Percentiles rank a stretch among this genome's conserved stretches.
Conservation (phyloP, 1,140 invertebrate species). For the Neotoxoptera formosana region DNA sequence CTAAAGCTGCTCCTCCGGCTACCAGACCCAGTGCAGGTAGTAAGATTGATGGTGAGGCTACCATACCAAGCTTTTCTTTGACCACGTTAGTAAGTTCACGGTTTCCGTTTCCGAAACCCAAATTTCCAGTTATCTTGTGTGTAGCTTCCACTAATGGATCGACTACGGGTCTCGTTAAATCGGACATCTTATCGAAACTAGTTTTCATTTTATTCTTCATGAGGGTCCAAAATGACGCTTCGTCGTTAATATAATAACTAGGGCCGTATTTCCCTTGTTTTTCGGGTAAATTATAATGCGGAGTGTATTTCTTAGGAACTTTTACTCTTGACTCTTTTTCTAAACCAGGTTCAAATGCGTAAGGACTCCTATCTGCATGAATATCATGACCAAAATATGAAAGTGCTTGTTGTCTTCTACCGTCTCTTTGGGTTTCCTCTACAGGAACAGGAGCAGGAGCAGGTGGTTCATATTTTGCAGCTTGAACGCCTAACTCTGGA, state of each 20-base stretch:
- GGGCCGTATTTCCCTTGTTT: constrained; percentile 40
- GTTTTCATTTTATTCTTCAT: constrained; percentile 75
- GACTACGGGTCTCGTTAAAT: constrained; percentile 74
- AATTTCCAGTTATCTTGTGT: constrained; percentile 77
- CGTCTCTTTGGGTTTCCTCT: constrained; percentile 61
- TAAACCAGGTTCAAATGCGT: constrained; percentile 63
- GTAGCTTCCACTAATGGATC: constrained; percentile 78
- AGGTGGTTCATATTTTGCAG: constrained; percentile 67
- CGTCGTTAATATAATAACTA: constrained; percentile 61
- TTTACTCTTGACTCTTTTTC: constrained; percentile 59
- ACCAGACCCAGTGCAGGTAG: constrained; percentile 78
- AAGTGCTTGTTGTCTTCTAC: constrained; percentile 61
- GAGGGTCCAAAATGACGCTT: constrained; percentile 75
- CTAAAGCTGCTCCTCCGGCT: constrained; percentile 79
- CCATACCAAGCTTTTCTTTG: constrained; percentile 76
- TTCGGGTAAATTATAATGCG: constrained; percentile 1
- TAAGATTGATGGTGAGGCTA: constrained; percentile 67
- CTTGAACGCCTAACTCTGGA: constrained; percentile 78
- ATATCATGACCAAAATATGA: constrained; percentile 63
- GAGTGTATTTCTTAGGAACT: constrained; percentile 46
- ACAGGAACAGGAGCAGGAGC: constrained; percentile 61
- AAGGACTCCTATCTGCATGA: constrained; percentile 64
- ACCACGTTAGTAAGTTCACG: constrained; percentile 64
- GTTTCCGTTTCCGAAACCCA: constrained; percentile 69
- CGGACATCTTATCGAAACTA: constrained; percentile 74